Evolutionary conservation across 1,140 invertebrate genomes (phyloP).

Genomic region (Thaumatotibia leucotreta): DNA sequence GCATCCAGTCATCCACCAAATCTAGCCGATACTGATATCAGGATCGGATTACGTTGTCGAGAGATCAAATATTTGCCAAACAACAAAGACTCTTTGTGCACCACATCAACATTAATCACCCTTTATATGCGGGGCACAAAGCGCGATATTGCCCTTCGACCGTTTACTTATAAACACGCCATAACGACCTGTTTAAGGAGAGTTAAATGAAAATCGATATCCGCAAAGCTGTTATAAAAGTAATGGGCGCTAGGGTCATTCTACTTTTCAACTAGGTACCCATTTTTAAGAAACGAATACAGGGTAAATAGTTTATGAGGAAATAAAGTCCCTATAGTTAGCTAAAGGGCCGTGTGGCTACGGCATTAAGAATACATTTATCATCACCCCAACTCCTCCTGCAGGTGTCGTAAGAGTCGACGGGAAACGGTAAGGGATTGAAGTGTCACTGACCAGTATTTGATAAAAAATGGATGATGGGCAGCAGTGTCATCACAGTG

Average conservation of each 20-base stretch:
- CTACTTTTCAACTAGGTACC: too few relatives aligned
- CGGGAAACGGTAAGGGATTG: too few relatives aligned
- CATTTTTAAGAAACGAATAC: too few relatives aligned
- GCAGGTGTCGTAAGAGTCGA: too few relatives aligned
- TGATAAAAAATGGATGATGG: too few relatives aligned
- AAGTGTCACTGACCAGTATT: too few relatives aligned
- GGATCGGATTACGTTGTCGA: conserved; percentile 44
- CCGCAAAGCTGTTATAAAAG: conserved; percentile 12
- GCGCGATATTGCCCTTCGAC: conserved; percentile 53
- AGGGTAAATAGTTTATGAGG: too few relatives aligned
- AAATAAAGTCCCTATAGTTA: too few relatives aligned
- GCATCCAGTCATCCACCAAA: conserved; percentile 22
- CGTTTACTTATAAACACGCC: conserved; percentile 45
- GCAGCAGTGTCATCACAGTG: too few relatives aligned
- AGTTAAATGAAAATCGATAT: conserved; percentile 48
- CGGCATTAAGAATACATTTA: too few relatives aligned
- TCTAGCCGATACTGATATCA: conserved; percentile 38
- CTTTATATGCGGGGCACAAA: conserved; percentile 49
- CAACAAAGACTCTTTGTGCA: conserved; percentile 57
- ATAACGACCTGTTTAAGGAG: conserved; percentile 50
- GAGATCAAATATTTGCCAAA: conserved; percentile 56
- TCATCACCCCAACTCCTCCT: too few relatives aligned
- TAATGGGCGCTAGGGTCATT: not conserved
- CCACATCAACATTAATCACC: conserved; percentile 57
- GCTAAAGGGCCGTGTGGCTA: too few relatives aligned